Conservation (phyloP, 2,797 vertebrate species). For the Hemitrygon akajei region DNA sequence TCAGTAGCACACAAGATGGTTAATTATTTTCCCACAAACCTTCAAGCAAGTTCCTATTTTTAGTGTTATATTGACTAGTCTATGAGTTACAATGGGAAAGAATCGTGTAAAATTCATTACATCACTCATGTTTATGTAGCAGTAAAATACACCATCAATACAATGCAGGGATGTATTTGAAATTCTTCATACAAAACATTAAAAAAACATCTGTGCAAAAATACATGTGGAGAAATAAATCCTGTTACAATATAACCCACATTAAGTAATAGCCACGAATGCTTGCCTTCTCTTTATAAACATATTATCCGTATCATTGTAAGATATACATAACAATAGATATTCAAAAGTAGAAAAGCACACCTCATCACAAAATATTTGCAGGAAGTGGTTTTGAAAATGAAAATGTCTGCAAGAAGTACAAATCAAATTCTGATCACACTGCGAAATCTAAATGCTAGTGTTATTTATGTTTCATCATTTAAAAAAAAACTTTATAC, state of each 20-base stretch:
- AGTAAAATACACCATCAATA: constrained; percentile 55
- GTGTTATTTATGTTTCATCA: not conserved
- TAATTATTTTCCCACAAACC: not conserved
- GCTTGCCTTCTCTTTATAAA: constrained; percentile 20
- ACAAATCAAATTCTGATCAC: not conserved
- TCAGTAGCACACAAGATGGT: not conserved
- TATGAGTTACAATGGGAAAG: not conserved
- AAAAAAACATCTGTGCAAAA: constrained; percentile 65
- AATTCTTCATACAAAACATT: constrained; percentile 64
- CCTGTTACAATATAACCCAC: constrained; percentile 51
- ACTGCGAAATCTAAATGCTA: not conserved
- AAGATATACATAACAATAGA: constrained; percentile 26
- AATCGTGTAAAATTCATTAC: constrained; percentile 30
- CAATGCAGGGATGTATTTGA: constrained; percentile 66
- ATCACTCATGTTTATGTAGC: constrained; percentile 52
- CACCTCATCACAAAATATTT: constrained; percentile 32
- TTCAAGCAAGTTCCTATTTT: not conserved
- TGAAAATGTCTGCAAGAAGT: constrained; percentile 26
- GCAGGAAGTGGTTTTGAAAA: constrained; percentile 21
- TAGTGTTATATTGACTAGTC: not conserved
- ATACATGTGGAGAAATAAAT: constrained; percentile 55
- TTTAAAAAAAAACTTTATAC: constrained; percentile 26
- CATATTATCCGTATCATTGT: not conserved
- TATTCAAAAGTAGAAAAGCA: constrained; percentile 32
- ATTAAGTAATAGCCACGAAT: not conserved